These are phyloP conservation scores for Trachymyrmex septentrionalis DNA, from an alignment of 1,140 invertebrate species.

Conservation along the genomic window DNA sequence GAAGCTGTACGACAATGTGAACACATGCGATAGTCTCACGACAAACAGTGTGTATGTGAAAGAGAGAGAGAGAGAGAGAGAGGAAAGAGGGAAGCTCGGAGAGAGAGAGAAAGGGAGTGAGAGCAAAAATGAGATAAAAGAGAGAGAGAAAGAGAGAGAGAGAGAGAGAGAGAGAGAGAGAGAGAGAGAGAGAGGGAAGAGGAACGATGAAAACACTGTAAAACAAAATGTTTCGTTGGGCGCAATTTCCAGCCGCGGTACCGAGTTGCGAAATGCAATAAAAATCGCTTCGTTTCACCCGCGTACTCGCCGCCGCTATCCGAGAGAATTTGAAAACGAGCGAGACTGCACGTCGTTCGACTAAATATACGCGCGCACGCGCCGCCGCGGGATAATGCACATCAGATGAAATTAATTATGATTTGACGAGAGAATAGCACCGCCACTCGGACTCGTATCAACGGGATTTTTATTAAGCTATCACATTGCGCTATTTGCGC, in stretches of 20 bases:
- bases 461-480: slow-evolving; percentile 56
- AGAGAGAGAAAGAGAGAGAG: background rate
- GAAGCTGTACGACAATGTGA: slow-evolving; percentile 30
- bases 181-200: background rate
- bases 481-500: slow-evolving; percentile 46
- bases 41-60: background rate
- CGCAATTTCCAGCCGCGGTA: slow-evolving; percentile 74
- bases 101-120: slow-evolving; percentile 2
- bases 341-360: slow-evolving; percentile 60
- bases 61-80: background rate
- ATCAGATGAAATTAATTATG: slow-evolving; percentile 63
- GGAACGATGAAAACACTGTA: slow-evolving; percentile 63
- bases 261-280: slow-evolving; percentile 75
- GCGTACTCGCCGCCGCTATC: slow-evolving; percentile 55
- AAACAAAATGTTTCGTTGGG: slow-evolving; percentile 75
- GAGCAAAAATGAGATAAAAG: background rate
- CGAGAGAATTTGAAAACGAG: slow-evolving; percentile 73
- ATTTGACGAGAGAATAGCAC: slow-evolving; percentile 42
- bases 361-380: slow-evolving; percentile 63
- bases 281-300: slow-evolving; percentile 75
- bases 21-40: slow-evolving; percentile 23
- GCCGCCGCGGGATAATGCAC: slow-evolving; percentile 55
- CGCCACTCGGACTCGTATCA: slow-evolving; percentile 24
- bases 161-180: background rate
- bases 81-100: background rate